Evolutionary conservation across 2,888 invertebrate genomes (phyloP).

Genomic region (Pedicia rivosa): DNA sequence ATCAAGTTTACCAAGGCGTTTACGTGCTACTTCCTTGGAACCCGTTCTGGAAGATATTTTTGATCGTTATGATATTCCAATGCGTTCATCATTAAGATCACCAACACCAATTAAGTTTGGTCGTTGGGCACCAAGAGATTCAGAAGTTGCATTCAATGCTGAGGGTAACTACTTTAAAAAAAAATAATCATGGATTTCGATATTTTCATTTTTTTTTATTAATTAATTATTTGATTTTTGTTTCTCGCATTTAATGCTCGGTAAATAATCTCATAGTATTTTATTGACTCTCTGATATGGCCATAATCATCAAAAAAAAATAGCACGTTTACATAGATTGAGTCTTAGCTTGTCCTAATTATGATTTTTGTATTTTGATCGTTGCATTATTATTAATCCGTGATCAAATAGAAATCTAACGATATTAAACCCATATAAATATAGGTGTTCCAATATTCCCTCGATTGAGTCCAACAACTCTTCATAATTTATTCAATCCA

Average conservation of each 20-base stretch:
- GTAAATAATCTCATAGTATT: too few species aligned
- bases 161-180: slow-evolving; percentile 38
- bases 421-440: neutral
- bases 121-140: slow-evolving; percentile 49
- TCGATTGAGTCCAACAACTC: slow-evolving; percentile 38
- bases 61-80: slow-evolving; percentile 29
- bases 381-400: too few species aligned
- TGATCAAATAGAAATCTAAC: neutral
- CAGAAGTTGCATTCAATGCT: slow-evolving; percentile 56
- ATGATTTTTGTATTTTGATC: too few species aligned
- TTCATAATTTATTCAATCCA: slow-evolving; percentile 61
- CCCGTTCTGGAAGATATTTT: slow-evolving; percentile 22
- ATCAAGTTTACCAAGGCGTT: slow-evolving; percentile 16
- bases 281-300: too few species aligned
- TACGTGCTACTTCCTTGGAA: slow-evolving; percentile 28
- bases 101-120: slow-evolving; percentile 58
- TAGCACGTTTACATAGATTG: too few species aligned
- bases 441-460: slow-evolving; percentile 54
- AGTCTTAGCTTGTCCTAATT: too few species aligned
- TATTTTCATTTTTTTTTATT: too few species aligned
- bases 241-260: too few species aligned
- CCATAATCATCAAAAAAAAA: too few species aligned
- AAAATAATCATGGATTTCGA: too few species aligned
- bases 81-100: slow-evolving; percentile 30
- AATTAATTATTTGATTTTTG: too few species aligned